Percentiles rank a stretch among this genome's conserved stretches.
Conservation (phyloP, 2,888 invertebrate species). For the Hedya salicella region DNA sequence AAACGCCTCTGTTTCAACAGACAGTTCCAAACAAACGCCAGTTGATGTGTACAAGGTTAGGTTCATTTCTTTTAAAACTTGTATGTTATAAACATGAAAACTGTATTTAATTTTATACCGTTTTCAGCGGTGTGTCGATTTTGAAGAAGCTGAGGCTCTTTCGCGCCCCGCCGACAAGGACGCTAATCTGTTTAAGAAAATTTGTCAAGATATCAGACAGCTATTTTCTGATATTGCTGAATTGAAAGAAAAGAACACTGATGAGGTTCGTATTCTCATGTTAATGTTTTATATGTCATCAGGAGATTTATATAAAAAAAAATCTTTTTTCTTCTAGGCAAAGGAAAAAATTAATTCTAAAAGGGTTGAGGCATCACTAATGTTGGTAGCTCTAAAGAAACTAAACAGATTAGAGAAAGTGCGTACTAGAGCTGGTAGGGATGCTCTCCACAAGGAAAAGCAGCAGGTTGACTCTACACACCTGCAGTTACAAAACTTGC, state of each 20-base stretch:
- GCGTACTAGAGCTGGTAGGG: constrained; percentile 92
- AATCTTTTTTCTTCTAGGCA: constrained; percentile 71
- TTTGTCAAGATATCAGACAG: constrained; percentile 89
- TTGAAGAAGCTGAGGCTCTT: constrained; percentile 90
- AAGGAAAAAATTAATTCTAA: constrained; percentile 87
- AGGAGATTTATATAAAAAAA: no score
- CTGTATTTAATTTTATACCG: constrained; percentile 34
- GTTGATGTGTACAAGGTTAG: constrained; percentile 86
- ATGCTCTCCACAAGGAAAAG: constrained; percentile 92
- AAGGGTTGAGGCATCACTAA: constrained; percentile 89
- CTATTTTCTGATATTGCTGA: constrained; percentile 88
- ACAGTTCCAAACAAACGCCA: constrained; percentile 73
- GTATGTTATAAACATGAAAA: no score
- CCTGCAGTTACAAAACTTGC: constrained; percentile 94
- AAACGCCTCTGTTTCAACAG: constrained; percentile 68
- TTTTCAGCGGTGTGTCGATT: constrained; percentile 87
- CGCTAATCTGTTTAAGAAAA: constrained; percentile 87
- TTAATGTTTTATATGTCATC: no score
- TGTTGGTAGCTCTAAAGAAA: constrained; percentile 94
- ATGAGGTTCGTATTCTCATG: constrained; percentile 74
- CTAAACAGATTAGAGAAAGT: constrained; percentile 96
- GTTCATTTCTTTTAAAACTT: constrained; percentile 27
- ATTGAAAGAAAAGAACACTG: constrained; percentile 85
- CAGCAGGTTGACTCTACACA: constrained; percentile 95
- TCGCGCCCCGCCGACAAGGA: constrained; percentile 88